phyloP scores from a whole-genome alignment of 2,113 vertebrate species.

The Procavia capensis region DNA sequence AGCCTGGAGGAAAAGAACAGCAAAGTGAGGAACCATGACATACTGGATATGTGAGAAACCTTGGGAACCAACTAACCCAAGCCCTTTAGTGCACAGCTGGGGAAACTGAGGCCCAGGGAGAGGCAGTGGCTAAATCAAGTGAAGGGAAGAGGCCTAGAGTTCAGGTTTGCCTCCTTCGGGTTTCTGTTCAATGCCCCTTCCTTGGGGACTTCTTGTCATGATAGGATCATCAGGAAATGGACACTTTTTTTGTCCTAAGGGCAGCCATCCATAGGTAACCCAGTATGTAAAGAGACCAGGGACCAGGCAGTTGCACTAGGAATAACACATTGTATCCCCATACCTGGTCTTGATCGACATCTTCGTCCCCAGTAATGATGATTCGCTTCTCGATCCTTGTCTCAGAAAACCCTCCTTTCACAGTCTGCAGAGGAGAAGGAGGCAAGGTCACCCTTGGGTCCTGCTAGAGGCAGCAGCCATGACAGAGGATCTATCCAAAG shows the following conservation, averaged over 20 bases:
- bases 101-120: not conserved
- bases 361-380: constrained; percentile 98
- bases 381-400: constrained; percentile 99
- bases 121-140: not conserved
- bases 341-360: constrained; percentile 99
- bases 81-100: not conserved
- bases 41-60: not conserved
- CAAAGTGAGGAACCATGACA: not conserved
- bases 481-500: not conserved
- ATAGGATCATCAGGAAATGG: constrained; percentile 27
- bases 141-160: not conserved
- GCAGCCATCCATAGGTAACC: not conserved
- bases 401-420: constrained; percentile 99
- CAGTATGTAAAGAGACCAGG: fast-evolving
- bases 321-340: not conserved
- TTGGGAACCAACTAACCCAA: not conserved
- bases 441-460: not conserved
- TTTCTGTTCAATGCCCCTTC: not conserved
- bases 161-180: not conserved
- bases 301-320: not conserved
- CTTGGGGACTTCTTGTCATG: not conserved
- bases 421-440: constrained; percentile 89
- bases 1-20: constrained; percentile 87
- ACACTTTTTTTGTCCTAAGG: not conserved
- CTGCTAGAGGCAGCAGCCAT: not conserved